Evolutionary conservation across 37 sponge, comb jelly and placozoan species (phyloP).

Genomic region (Corticium candelabrum): DNA sequence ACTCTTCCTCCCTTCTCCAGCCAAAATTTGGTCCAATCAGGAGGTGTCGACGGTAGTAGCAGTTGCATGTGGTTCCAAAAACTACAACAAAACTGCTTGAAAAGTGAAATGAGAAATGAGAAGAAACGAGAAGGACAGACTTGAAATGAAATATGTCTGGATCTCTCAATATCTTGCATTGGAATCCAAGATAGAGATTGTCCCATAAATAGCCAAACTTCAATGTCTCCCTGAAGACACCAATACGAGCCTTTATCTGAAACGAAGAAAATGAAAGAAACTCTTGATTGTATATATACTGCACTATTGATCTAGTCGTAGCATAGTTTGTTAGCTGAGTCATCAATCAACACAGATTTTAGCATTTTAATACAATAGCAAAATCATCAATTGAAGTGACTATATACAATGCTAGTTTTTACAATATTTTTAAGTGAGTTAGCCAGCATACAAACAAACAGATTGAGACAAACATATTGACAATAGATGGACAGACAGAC

Average conservation of each 20-base stretch:
- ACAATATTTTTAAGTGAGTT: too few species aligned
- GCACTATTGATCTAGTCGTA: too few species aligned
- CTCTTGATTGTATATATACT: too few species aligned
- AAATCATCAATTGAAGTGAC: too few species aligned
- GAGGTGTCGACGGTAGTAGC: background rate
- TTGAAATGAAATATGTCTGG: background rate
- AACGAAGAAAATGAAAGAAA: too few species aligned
- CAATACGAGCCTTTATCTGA: background rate
- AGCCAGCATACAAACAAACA: too few species aligned
- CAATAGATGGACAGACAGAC: too few species aligned
- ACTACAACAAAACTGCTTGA: background rate
- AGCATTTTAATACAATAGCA: too few species aligned
- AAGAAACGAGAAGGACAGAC: background rate
- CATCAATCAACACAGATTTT: too few species aligned
- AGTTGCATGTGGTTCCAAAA: background rate
- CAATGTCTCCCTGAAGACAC: background rate
- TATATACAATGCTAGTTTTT: too few species aligned
- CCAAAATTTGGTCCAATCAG: background rate
- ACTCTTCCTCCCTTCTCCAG: background rate
- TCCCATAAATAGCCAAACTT: background rate
- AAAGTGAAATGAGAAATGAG: background rate
- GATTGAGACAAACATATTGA: too few species aligned
- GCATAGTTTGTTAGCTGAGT: too few species aligned
- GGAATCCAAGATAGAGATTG: background rate
- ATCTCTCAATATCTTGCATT: background rate